Base-by-base conservation (phyloP, 2,888 invertebrate species). In the Atherix ibis region DNA sequence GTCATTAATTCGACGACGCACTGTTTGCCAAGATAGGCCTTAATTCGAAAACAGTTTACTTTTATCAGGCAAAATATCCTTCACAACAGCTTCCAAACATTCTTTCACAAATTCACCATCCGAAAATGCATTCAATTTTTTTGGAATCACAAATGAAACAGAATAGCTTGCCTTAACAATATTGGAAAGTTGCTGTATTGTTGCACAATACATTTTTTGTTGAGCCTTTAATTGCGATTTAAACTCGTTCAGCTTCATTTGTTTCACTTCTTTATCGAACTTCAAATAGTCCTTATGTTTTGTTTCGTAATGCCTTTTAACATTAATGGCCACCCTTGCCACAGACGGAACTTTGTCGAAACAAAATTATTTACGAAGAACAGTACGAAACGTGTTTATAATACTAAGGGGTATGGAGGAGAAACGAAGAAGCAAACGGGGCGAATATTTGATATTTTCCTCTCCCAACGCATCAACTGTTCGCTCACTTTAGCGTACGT, bases 301-400 rank as follows among this genome's bases (percentile, higher is more conserved):
- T 33, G 27, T 33, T 27, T 33, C 33, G 33, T 33, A 27, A 33
- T 32, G 32, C 26, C 32, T 32, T 17, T 32, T 32, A 32, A 32
- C 32, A 32, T 22, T 22, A n/a, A n/a, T n/a, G n/a, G n/a, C n/a
- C n/a, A n/a, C n/a, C n/a, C n/a, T n/a, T n/a, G n/a, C n/a, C n/a
- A n/a, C n/a, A n/a, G n/a, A n/a, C n/a, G n/a, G n/a, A n/a, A n/a
- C n/a, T n/a, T n/a, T n/a, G n/a, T n/a, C n/a, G n/a, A n/a, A n/a
- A n/a, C n/a, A n/a, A n/a, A n/a, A n/a, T n/a, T n/a, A n/a, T n/a
- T n/a, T n/a, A n/a, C n/a, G n/a, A n/a, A n/a, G n/a, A n/a, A n/a
- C n/a, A n/a, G n/a, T n/a, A n/a, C n/a, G n/a, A n/a, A n/a, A n/a
- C n/a, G n/a, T n/a, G n/a, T n/a, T n/a, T n/a, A n/a, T n/a, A n/a